Evolutionary conservation across 2,797 vertebrate genomes (phyloP).

Genomic region (Parotocinclus haroldoi): DNA sequence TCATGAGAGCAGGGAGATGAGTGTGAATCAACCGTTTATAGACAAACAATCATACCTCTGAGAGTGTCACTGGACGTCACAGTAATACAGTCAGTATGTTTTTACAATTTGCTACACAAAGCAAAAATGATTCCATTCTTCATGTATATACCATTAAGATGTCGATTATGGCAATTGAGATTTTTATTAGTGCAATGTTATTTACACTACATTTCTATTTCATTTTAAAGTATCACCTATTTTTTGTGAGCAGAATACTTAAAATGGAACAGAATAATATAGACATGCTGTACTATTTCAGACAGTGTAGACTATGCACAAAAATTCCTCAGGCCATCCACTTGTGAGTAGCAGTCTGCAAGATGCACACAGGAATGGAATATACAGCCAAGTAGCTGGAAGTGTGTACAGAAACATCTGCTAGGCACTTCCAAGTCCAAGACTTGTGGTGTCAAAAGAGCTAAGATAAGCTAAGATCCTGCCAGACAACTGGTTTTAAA

Average conservation of each 20-base stretch:
- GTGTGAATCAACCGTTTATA: constrained; percentile 38
- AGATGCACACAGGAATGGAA: neutral
- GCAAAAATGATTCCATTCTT: no score
- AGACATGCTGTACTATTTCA: neutral
- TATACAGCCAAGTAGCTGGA: neutral
- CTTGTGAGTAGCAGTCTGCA: neutral
- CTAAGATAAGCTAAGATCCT: no score
- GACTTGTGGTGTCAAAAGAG: no score
- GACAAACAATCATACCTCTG: no score
- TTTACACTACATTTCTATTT: neutral
- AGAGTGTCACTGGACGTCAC: no score
- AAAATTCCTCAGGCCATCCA: neutral
- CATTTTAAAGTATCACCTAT: no score
- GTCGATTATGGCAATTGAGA: neutral
- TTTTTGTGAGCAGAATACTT: no score
- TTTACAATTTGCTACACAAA: no score
- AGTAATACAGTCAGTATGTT: no score
- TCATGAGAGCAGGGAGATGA: constrained; percentile 45
- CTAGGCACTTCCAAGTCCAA: no score
- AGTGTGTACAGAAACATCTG: no score
- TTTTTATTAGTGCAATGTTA: neutral
- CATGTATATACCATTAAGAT: neutral
- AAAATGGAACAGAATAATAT: neutral
- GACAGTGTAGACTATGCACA: neutral
- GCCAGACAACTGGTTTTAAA: no score